Conservation (phyloP, 2,888 invertebrate species). For the Agrilus cyanescens region DNA sequence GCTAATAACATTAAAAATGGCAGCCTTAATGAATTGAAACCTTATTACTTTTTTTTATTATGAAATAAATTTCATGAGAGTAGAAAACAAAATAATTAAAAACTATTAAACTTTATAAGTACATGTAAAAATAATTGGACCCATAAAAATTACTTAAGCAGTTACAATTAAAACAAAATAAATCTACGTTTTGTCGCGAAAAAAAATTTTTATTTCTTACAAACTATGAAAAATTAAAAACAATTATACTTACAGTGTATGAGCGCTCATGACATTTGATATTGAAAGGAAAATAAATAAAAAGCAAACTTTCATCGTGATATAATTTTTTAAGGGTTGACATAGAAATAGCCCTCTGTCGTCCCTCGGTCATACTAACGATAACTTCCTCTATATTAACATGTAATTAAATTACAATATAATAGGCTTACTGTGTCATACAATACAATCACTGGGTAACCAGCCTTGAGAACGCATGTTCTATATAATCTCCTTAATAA, state of each 20-base stretch:
- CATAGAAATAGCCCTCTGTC: conserved; percentile 16
- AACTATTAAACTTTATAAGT: too few species aligned
- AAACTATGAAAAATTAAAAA: conserved; percentile 11
- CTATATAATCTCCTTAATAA: too few species aligned
- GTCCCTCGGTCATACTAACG: conserved; percentile 23
- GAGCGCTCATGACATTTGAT: conserved; percentile 25
- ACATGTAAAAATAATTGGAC: too few species aligned
- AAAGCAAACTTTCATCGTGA: conserved; percentile 20
- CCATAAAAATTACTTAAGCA: conserved; percentile 2
- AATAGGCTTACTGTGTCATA: conserved; percentile 27
- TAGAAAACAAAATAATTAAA: too few species aligned
- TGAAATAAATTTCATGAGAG: too few species aligned
- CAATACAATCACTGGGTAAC: conserved; percentile 18
- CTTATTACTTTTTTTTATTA: too few species aligned
- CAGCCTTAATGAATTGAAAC: too few species aligned
- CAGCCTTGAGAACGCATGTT: conserved; percentile 12
- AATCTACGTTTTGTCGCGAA: conserved; percentile 11
- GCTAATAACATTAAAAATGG: too few species aligned
- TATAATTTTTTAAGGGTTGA: conserved; percentile 16
- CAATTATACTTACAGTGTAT: conserved; percentile 23
- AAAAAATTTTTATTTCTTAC: conserved; percentile 12
- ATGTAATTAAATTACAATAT: conserved; percentile 30
- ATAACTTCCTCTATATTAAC: conserved; percentile 24
- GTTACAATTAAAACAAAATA: conserved; percentile 10
- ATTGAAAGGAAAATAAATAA: conserved; percentile 24